phyloP scores from a whole-genome alignment of 2,888 invertebrate genomes.

The Neocrepidodera transversa region DNA sequence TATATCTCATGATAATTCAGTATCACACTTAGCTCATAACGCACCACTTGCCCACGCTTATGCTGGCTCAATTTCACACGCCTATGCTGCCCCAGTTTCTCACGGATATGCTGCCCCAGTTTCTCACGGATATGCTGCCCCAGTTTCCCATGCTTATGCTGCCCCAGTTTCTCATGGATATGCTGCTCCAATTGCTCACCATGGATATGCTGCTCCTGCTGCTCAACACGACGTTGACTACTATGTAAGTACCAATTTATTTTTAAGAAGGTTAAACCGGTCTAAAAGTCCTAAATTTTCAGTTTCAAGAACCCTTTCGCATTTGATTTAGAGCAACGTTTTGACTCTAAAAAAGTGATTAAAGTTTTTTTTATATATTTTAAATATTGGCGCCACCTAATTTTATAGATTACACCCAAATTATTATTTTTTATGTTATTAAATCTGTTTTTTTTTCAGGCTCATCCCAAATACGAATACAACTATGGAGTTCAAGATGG shows the following conservation, averaged over 20 bases:
- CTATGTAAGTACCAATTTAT: conserved; percentile 26
- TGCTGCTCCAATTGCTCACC: conserved; percentile 22
- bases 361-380: too few species aligned
- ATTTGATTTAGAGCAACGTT: too few species aligned
- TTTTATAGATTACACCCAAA: too few species aligned
- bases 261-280: too few species aligned
- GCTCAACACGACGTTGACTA: conserved; percentile 38
- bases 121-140: conserved; percentile 28
- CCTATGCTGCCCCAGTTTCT: conserved; percentile 37
- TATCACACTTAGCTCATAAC: background rate
- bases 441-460: too few species aligned
- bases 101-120: conserved; percentile 21
- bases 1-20: conserved; percentile 39
- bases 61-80: conserved; percentile 13
- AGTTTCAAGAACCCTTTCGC: too few species aligned
- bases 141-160: conserved; percentile 33
- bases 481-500: conserved; percentile 66
- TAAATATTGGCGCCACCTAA: too few species aligned
- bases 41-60: conserved; percentile 13
- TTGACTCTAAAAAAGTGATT: too few species aligned
- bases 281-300: too few species aligned
- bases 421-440: too few species aligned
- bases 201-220: conserved; percentile 22
- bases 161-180: conserved; percentile 38
- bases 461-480: conserved; percentile 64